These are phyloP conservation scores for Eurytoma adleriae DNA, from an alignment of 2,888 invertebrate genomes.

Conservation along the genomic window DNA sequence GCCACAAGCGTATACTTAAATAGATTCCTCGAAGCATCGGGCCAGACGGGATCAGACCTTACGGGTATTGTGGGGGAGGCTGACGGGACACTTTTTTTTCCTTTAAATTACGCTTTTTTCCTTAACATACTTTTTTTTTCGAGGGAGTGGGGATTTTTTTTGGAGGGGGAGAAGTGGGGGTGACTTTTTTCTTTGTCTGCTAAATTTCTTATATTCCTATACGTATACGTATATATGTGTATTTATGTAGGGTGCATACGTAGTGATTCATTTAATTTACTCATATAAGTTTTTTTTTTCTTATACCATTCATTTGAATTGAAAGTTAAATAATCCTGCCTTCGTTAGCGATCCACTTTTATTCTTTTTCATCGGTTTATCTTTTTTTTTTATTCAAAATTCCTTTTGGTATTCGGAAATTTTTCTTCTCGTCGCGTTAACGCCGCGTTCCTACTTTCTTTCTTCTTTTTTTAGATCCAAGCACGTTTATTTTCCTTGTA, in stretches of 20 bases:
- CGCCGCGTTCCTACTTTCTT: slow-evolving; percentile 3
- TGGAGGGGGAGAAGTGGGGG: neutral
- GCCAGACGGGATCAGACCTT: slow-evolving; percentile 35
- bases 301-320: slow-evolving; percentile 63
- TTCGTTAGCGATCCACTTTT: slow-evolving; percentile 39
- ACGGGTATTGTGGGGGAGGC: neutral
- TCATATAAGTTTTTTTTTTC: slow-evolving; percentile 49
- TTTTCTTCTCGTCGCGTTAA: slow-evolving; percentile 13
- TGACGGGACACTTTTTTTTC: slow-evolving; percentile 24
- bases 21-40: slow-evolving; percentile 46
- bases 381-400: slow-evolving; percentile 2
- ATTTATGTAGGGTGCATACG: slow-evolving; percentile 71
- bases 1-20: slow-evolving; percentile 54
- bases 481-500: slow-evolving; percentile 5
- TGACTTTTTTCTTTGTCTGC: slow-evolving; percentile 64
- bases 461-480: neutral
- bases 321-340: slow-evolving; percentile 55
- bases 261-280: slow-evolving; percentile 68
- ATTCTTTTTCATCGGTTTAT: slow-evolving; percentile 18
- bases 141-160: slow-evolving; percentile 21
- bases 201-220: slow-evolving; percentile 71
- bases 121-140: slow-evolving; percentile 21
- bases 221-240: slow-evolving; percentile 69
- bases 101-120: slow-evolving; percentile 23
- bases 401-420: too few relatives aligned